Evolutionary conservation across 2,113 vertebrate genomes (phyloP).

Genomic region (Istiophorus platypterus): DNA sequence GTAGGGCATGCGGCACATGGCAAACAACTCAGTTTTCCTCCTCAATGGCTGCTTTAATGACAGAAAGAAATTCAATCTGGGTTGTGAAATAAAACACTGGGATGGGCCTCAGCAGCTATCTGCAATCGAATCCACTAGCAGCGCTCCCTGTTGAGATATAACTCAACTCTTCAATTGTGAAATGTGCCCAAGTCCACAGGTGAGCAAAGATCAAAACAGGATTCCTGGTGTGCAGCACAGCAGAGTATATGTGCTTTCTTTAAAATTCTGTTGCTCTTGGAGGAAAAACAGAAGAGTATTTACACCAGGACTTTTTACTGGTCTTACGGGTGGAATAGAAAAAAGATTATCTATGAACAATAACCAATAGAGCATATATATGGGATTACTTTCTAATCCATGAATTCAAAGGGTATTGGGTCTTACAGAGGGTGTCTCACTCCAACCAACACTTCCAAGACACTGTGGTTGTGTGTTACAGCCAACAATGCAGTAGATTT

Average conservation of each 20-base stretch:
- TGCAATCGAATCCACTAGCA: constrained; percentile 40
- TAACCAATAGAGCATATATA: not conserved
- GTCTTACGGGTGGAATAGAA: not conserved
- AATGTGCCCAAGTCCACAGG: constrained; percentile 52
- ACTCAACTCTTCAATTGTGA: constrained; percentile 49
- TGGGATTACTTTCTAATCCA: constrained; percentile 16
- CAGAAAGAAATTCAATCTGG: constrained; percentile 46
- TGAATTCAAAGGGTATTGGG: not conserved
- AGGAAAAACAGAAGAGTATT: not conserved
- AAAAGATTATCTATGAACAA: not conserved
- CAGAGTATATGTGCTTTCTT: constrained; percentile 15
- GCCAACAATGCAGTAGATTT: not conserved
- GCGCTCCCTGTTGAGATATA: constrained; percentile 49
- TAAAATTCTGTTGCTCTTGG: constrained; percentile 19
- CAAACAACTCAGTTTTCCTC: constrained; percentile 42
- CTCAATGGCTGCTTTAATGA: constrained; percentile 47
- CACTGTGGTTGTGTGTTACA: not conserved
- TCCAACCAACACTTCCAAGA: too few relatives aligned
- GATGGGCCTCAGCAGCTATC: constrained; percentile 56
- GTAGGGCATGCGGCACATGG: constrained; percentile 20
- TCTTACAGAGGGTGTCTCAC: not conserved
- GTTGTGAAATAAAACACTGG: constrained; percentile 49
- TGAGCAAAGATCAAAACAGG: constrained; percentile 47
- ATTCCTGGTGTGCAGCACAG: constrained; percentile 45
- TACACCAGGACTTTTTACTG: not conserved